phyloP scores from a whole-genome alignment of 1,140 invertebrate species.

The Andrena cerasifolii region DNA sequence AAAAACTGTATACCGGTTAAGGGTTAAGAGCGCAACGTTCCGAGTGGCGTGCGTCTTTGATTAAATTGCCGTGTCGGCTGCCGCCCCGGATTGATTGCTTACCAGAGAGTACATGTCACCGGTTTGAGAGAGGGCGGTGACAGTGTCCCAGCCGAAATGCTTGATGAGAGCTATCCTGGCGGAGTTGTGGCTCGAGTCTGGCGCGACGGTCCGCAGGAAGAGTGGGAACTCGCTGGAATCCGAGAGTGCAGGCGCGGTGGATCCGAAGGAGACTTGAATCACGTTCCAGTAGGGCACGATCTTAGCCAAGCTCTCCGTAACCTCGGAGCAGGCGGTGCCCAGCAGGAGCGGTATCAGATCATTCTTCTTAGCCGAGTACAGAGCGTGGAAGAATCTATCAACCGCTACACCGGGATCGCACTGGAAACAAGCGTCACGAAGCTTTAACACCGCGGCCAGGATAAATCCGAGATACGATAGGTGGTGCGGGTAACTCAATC shows the following conservation, averaged over 20 bases:
- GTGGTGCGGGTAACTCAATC: not conserved
- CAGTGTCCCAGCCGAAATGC: conserved; percentile 92
- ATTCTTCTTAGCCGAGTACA: conserved; percentile 89
- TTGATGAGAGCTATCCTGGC: conserved; percentile 92
- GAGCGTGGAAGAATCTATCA: conserved; percentile 94
- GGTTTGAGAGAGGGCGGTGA: conserved; percentile 93
- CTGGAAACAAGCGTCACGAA: conserved; percentile 82
- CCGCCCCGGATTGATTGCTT: conserved; percentile 66
- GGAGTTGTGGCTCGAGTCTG: conserved; percentile 93
- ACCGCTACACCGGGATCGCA: conserved; percentile 95
- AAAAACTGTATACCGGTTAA: too few relatives aligned
- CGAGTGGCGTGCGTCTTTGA: too few relatives aligned
- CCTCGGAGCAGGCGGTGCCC: conserved; percentile 94
- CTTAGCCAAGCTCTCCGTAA: conserved; percentile 94
- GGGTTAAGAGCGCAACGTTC: too few relatives aligned
- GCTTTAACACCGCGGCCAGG: too few relatives aligned
- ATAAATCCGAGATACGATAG: not conserved
- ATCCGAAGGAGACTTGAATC: conserved; percentile 93
- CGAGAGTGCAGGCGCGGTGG: conserved; percentile 92
- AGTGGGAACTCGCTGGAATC: conserved; percentile 92
- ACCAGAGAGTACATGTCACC: conserved; percentile 92
- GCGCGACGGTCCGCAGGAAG: conserved; percentile 93
- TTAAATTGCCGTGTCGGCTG: not conserved
- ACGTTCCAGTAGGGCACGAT: conserved; percentile 96
- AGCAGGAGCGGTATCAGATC: conserved; percentile 89